Evolutionary conservation across 2,113 vertebrate genomes (phyloP), one percentile per base, ranked within the genome.

Genomic region (Rhea pennata): DNA sequence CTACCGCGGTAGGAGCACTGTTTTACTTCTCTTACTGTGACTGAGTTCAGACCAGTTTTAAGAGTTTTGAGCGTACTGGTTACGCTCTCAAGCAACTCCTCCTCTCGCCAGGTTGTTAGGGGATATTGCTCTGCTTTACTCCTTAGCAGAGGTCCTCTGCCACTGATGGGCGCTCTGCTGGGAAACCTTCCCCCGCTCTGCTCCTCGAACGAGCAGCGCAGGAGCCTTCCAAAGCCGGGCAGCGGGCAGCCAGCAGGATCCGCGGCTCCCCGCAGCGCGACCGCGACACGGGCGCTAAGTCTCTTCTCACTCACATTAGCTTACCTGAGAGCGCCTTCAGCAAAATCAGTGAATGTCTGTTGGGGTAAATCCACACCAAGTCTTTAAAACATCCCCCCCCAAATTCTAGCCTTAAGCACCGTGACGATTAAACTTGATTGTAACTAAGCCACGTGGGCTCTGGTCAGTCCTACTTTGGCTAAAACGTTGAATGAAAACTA

Each of bases 241-340:
- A 14, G 0, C 2, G 39, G 36, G 44, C 62, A 61, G 21, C 56
- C 8, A 16, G 15, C 7, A 20, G 21, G 61, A 46, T 13, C 56
- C 10, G 21, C 9, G 48, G 46, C 33, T 51, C 17, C 50, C 1
- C 0, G 17, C 1, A 0, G 6, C 14, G 42, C 21, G 5, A 27
- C 29, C 46, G 66, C 29, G 58, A 44, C 16, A 9, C 8, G 0
- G 0, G 4, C 15, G 33, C 4, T 10, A 20, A 16, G 51, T 20
- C 71, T 62, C 51, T 42, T 40, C 29, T 73, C 53, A 42, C 61
- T 46, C 36, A 11, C 22, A 31, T 19, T 10, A 42, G 39, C 51
- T 65, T 93, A 24, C 64, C 65, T 58, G 12, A 79, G 42, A 89
- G 31, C 17, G 83, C 21, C 6, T 44, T 53, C 66, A 20, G 39